Base-by-base conservation (phyloP, 2,797 vertebrate species). In the Dendrocincla fuliginosa region DNA sequence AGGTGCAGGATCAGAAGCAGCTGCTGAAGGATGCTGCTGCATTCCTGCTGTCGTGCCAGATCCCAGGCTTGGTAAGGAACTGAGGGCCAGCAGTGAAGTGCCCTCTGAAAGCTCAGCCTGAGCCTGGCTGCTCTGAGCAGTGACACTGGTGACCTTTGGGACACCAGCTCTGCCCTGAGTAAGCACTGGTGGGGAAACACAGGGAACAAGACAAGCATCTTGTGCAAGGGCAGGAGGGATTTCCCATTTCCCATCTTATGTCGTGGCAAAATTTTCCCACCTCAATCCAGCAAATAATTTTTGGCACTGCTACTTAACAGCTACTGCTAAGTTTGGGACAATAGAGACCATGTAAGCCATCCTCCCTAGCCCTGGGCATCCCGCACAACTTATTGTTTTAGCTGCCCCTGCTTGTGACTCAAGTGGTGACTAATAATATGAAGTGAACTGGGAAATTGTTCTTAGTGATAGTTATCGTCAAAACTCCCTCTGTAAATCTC, bases 1-100 rank as follows among this genome's bases (percentile, higher is more conserved):
- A 99, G 74, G 97, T 99, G 84, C 98, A 98, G 97, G 99, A 99
- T 92, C 99, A 99, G 98, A 99, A 99, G 97, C 99, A 99, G 97
- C 97, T 99, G 81, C 98, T 99, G 80, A 99, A 99, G 98, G 99
- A 99, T 7, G 98, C 99, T 1, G 99, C 99, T 18, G 98, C 98
- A 4, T 99, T 99, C 98, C 92, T 99, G 86, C 97, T 99, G 70
- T 99, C 99, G 3, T 99, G 99, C 96, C 99, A 99, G 97, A 98
- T 99, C 95, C 99, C 99, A 3, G 99, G 99, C 52, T 98, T 99
- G 98, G 99, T 99, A 96, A 99, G 99, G 96, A 86, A 0, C 37
- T 9, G 37, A 33, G 68, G 24, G 35, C 16, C 30, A 35, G 44
- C n/a, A 49, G 71, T 35, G 5, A 2, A 4, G 41, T 80, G 50